Conservation (phyloP, 2,888 invertebrate species). For the Cantharis lateralis region DNA sequence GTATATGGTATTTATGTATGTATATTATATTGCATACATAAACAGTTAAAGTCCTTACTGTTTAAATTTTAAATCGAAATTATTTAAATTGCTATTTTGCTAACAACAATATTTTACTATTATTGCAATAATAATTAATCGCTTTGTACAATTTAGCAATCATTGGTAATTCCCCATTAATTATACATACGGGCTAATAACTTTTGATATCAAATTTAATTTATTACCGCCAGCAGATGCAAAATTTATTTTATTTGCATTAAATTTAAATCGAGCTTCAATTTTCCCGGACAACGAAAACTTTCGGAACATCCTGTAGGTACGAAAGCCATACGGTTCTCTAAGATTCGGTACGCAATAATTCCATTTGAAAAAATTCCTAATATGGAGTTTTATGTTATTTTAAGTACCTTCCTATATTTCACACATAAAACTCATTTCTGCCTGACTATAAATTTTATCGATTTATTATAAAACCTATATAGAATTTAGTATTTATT, state of each 20-base stretch:
- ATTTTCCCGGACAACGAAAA: not conserved
- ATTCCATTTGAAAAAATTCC: not conserved
- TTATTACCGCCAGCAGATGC: not conserved
- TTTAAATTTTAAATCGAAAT: slow-evolving; percentile 4
- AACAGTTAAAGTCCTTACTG: not conserved
- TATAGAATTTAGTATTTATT: not conserved
- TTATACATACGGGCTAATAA: not conserved
- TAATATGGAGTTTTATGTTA: not conserved
- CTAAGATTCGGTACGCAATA: not conserved
- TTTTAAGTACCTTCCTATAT: not conserved
- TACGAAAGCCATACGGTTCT: not conserved
- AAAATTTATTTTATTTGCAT: not conserved
- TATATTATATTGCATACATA: not conserved
- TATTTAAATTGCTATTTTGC: not conserved
- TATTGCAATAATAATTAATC: slow-evolving; percentile 6
- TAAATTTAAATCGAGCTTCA: not conserved
- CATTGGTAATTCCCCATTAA: slow-evolving; percentile 3
- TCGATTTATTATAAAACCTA: not conserved
- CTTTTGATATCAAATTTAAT: not conserved
- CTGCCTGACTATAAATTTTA: not conserved
- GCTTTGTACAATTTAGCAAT: slow-evolving; percentile 3
- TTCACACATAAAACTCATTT: not conserved
- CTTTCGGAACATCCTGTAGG: not conserved
- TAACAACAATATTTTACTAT: not conserved
- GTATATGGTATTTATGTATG: not conserved